Evolutionary conservation across 1,140 invertebrate genomes (phyloP).

Genomic region (Neuroterus valhalla): DNA sequence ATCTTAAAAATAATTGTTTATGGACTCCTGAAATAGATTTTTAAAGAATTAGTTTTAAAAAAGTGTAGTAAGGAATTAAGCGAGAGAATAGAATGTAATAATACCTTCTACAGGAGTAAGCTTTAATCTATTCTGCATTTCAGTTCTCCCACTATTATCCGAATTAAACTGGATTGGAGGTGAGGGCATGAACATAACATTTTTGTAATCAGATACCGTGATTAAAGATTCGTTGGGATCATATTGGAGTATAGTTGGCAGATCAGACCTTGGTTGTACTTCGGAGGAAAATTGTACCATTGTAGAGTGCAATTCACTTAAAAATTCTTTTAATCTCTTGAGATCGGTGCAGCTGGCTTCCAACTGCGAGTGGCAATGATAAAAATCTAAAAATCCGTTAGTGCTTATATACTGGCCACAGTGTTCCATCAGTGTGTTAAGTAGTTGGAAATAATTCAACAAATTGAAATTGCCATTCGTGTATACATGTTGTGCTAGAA

Average conservation of each 20-base stretch:
- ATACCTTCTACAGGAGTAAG: conserved; percentile 64
- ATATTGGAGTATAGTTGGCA: background rate
- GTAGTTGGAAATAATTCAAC: conserved; percentile 53
- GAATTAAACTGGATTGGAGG: conserved; percentile 59
- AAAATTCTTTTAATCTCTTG: conserved; percentile 45
- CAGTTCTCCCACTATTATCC: conserved; percentile 37
- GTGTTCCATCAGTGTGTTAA: conserved; percentile 49
- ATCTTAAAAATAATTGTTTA: conserved; percentile 60
- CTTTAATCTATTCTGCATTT: conserved; percentile 50
- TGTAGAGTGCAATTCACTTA: conserved; percentile 42
- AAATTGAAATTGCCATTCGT: conserved; percentile 53
- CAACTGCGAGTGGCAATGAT: conserved; percentile 54
- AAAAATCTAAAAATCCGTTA: conserved; percentile 46
- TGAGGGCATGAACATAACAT: conserved; percentile 57
- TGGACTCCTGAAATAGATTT: conserved; percentile 49
- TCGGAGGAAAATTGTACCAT: conserved; percentile 8
- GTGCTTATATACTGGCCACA: conserved; percentile 39
- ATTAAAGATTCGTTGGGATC: conserved; percentile 17
- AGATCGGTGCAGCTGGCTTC: conserved; percentile 54
- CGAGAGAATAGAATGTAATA: conserved; percentile 19
- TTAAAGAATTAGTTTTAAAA: background rate
- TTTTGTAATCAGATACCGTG: conserved; percentile 40
- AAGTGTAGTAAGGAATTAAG: background rate
- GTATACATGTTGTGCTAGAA: conserved; percentile 53
- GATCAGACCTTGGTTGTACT: conserved; percentile 26